Base-by-base conservation (phyloP, 1,140 invertebrate species). In the Eciton burchellii region DNA sequence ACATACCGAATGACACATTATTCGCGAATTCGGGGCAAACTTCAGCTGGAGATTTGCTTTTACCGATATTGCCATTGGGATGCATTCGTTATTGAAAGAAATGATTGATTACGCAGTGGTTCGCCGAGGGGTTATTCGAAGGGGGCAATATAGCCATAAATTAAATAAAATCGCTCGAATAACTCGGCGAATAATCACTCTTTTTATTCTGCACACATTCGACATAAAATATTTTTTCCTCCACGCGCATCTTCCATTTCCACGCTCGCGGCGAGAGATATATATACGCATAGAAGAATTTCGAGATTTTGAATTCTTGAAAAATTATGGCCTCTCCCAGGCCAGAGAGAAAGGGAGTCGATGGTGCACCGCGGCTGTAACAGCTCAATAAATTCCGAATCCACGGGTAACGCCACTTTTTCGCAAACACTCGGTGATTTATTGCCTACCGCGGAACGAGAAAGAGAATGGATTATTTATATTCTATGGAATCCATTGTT, bases 351-450 rank as follows among this genome's bases (percentile, higher is more conserved):
- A 49, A 21, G 16, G 52, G 87, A 85, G 85, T 87, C 90, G 85
- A 79, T 79, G 68, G 74, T 70, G 54, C 63, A 79, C 21, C 49
- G 49, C 47, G 41, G 74, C 74, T 79, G 68, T 68, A 79, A 79
- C 63, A 79, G 74, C 57, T 79, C 74, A 79, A 79, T 79, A 79
- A 79, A 79, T 79, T 79, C 63, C 63, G 52, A 45, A 70, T 79
- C 35, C 74, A 79, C 43, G 74, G 63, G 52, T 70, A 79, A 35
- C 63, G 35, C 74, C 63, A 70, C 74, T 68, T 79, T 70, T 79
- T 79, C 74, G 74, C 74, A 79, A 79, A 79, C 74, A 57, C 74
- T 35, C 74, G 49, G 35, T 79, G 74, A 79, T 79, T 79, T 79
- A 79, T 79, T 56, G 74, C 70, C 49, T 70, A 79, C 65, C 74